These are phyloP conservation scores for Artibeus jamaicensis DNA, from an alignment of 2,797 vertebrate genomes.

Conservation along the genomic window DNA sequence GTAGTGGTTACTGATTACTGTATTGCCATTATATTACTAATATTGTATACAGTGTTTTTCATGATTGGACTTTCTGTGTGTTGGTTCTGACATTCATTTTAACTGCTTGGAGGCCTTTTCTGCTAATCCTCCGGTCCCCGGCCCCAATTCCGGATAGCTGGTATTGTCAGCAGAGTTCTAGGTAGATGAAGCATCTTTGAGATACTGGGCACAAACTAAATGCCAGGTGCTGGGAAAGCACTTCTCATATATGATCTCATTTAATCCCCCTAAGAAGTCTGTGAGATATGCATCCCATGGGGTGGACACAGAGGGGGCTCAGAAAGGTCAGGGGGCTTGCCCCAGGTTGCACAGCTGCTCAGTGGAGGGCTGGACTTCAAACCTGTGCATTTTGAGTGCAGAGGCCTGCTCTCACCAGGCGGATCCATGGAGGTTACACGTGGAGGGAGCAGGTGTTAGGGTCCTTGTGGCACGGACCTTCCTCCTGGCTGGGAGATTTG, in stretches of 20 bases:
- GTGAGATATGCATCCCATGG: neutral
- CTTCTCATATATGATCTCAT: neutral
- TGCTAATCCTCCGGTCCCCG: neutral
- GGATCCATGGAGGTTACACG: neutral
- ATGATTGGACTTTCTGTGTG: neutral
- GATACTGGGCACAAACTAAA: neutral
- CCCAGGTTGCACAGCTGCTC: neutral
- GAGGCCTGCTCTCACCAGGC: neutral
- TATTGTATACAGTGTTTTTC: neutral
- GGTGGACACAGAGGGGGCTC: neutral
- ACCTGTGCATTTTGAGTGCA: neutral
- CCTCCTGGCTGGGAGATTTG: neutral
- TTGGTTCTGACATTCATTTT: neutral
- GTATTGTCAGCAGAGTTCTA: neutral
- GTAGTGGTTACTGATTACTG: neutral
- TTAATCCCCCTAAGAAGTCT: neutral
- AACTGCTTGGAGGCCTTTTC: neutral
- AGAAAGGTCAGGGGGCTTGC: neutral
- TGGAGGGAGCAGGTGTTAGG: neutral
- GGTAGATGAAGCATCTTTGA: neutral
- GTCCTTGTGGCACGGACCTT: neutral
- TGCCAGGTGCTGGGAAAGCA: neutral
- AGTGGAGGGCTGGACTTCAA: neutral
- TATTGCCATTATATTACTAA: neutral
- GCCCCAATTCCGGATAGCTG: neutral